A percentile compares a stretch with the other conserved stretches of the same genome.
These are phyloP conservation scores for Spisula solida DNA, from an alignment of 2,888 invertebrate species.

Conservation along the genomic window DNA sequence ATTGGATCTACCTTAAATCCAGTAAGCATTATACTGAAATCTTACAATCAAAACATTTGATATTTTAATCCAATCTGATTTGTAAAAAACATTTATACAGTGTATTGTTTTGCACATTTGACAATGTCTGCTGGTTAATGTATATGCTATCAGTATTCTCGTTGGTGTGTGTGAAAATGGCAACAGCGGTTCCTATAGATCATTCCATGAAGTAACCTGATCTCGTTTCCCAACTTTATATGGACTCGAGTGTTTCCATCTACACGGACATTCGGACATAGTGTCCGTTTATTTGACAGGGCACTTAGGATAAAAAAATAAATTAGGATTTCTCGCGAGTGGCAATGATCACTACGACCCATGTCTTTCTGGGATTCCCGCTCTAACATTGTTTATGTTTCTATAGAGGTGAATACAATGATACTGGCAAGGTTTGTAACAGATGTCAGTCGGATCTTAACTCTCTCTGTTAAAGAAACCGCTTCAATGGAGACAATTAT, in stretches of 20 bases:
- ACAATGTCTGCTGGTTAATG: not conserved
- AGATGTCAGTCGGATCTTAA: not conserved
- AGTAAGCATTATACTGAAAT: no score
- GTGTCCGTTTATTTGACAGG: constrained; percentile 6
- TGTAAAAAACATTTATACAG: no score
- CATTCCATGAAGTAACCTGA: not conserved
- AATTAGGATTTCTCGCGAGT: not conserved
- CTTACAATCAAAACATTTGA: no score
- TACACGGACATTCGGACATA: not conserved
- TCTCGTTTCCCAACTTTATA: not conserved
- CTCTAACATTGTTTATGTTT: not conserved
- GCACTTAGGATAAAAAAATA: constrained; percentile 19
- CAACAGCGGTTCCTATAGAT: not conserved
- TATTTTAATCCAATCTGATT: no score
- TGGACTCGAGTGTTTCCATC: not conserved
- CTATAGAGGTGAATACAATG: not conserved
- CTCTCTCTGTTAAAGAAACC: not conserved
- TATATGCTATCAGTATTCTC: not conserved
- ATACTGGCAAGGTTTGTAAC: not conserved
- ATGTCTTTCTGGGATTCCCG: not conserved
- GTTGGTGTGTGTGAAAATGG: not conserved
- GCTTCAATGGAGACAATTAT: constrained; percentile 18
- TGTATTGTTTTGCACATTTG: no score
- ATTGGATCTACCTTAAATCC: no score
- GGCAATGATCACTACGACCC: not conserved